Conservation (phyloP, 2,113 vertebrate genomes). For the Brienomyrus longianalis region DNA sequence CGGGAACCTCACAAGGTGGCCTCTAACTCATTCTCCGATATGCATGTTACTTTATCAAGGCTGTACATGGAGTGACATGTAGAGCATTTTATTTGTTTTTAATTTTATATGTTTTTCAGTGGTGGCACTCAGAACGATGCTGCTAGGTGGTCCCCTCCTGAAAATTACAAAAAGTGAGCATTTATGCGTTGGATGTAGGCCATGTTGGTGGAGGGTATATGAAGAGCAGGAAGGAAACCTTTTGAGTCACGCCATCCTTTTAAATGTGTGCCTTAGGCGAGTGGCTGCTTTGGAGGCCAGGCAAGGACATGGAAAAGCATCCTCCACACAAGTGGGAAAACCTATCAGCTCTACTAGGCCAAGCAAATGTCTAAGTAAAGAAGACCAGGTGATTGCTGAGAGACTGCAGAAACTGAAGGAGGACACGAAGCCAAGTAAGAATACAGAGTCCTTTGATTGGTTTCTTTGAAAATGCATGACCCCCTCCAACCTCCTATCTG, state of each 20-base stretch:
- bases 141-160: slow-evolving; percentile 80
- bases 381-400: slow-evolving; percentile 79
- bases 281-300: slow-evolving; percentile 82
- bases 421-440: slow-evolving; percentile 76
- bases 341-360: slow-evolving; percentile 31
- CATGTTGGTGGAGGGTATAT: not conserved
- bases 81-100: slow-evolving; percentile 6
- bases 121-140: slow-evolving; percentile 48
- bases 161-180: slow-evolving; percentile 86
- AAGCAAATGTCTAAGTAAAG: slow-evolving; percentile 62
- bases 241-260: not conserved
- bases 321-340: slow-evolving; percentile 36
- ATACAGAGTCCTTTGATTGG: not conserved
- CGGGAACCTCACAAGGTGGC: slow-evolving; percentile 75
- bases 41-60: not conserved
- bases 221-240: not conserved
- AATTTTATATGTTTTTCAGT: slow-evolving; percentile 50
- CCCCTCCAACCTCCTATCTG: not conserved
- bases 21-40: not conserved
- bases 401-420: slow-evolving; percentile 82
- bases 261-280: slow-evolving; percentile 57
- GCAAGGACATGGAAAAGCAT: slow-evolving; percentile 54
- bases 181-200: not conserved
- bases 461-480: not conserved
- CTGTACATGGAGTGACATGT: not conserved